Conservation (phyloP, 2,888 invertebrate genomes). For the Bembecia ichneumoniformis region DNA sequence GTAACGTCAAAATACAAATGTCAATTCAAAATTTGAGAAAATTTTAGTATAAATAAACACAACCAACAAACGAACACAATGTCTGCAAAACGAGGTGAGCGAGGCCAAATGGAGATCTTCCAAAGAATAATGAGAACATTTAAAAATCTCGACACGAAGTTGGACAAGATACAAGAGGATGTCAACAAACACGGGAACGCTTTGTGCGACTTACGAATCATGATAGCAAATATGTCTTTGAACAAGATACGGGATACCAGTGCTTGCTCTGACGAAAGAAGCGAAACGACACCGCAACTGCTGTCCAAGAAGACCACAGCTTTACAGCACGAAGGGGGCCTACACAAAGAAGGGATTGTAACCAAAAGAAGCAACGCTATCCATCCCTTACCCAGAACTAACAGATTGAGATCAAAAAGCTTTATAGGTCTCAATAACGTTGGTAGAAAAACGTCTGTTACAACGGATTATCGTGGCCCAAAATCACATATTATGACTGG, state of each 20-base stretch:
- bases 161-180: constrained; percentile 46
- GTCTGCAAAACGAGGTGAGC: not conserved
- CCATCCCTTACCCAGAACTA: constrained; percentile 16
- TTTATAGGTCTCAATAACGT: no score
- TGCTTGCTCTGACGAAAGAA: constrained; percentile 16
- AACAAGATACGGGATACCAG: constrained; percentile 12
- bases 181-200: constrained; percentile 41
- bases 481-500: no score
- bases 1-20: no score
- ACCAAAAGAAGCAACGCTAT: constrained; percentile 19
- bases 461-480: no score
- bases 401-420: not conserved
- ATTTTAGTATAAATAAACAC: not conserved
- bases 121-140: constrained; percentile 36
- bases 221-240: constrained; percentile 23
- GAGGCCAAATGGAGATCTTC: constrained; percentile 21
- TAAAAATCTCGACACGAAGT: constrained; percentile 41
- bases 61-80: not conserved
- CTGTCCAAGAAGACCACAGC: constrained; percentile 21
- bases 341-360: constrained; percentile 13
- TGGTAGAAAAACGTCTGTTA: no score
- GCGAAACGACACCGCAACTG: constrained; percentile 14
- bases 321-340: constrained; percentile 23
- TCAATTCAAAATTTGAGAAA: no score
- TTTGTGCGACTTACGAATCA: constrained; percentile 32